Base-by-base conservation (phyloP, 2,797 vertebrate genomes). In the Trachurus trachurus region DNA sequence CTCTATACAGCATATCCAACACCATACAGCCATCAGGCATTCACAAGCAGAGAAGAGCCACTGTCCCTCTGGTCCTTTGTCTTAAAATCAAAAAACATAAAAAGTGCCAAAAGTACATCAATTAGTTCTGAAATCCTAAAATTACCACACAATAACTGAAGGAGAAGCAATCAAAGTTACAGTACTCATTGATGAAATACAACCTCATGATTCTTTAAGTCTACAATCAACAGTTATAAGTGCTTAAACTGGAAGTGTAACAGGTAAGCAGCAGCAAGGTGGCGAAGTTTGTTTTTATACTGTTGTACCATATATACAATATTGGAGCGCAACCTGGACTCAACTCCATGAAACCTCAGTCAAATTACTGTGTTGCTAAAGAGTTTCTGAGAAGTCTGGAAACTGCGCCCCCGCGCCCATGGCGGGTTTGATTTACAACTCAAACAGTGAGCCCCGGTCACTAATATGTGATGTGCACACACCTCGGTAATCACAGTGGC, bases 21-120 rank as follows among this genome's bases (percentile, higher is more conserved):
- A 92, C 87, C 85, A 66, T 82, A 66, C 63, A 71, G 91, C 85
- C 92, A 44, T 44, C 73, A 83, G 92, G 89, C 90, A 12, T 80
- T 90, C 81, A 90, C 77, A 85, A 90, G 76, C 93, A 93, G 91
- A 94, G 90, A 86, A 77, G 92, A 94, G 87, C 91, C 44, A 21
- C 78, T 44, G 88, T 93, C 92, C 86, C 88, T 88, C 93, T 91
- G 93, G 92, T 91, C 88, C 88, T 88, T 92, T 86, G 83, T 88
- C 90, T 93, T 92, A 9, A 85, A 93, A 90, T 73, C 5, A 26
- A 87, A 85, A 77, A 84, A 81, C 60, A 82, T 56, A 82, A 85
- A 88, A 86, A 89, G 80, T 88, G 74, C 86, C 15, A 47, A 58
- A 83, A 81, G 68, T 84, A 87, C 83, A 88, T 71, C 21, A 80